Evolutionary conservation across 2,113 vertebrate species (phyloP), one percentile per base, ranked within the genome.

Genomic region (Erinaceus europaeus): DNA sequence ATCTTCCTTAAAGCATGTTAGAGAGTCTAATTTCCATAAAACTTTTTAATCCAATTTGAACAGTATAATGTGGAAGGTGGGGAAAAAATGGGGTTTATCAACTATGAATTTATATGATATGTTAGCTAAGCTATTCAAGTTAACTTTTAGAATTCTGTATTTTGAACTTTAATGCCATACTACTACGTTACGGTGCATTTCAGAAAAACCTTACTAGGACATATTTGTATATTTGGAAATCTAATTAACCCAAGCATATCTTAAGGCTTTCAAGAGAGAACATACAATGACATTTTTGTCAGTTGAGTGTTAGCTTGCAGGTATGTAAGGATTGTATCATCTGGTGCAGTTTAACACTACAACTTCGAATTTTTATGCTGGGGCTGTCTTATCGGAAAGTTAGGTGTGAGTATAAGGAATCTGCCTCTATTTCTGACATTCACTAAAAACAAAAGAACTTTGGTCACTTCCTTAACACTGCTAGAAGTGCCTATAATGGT

Each of bases 191-290:
- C 89, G 53, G 78, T 89, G 50, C 71, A 88, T 90, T 93, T 95
- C 92, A 92, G 84, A 92, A 93, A 94, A 94, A 76, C 62, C 90
- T 95, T 78, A 78, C 90, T 85, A 90, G 76, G 92, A 86, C 71
- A 83, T 89, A 95, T 94, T 93, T 95, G 92, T 85, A 94, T 95
- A 95, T 93, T 95, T 95, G 88, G 90, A 94, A 95, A 95, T 92
- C 90, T 95, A 94, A 94, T 95, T 94, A 95, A 93, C 85, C 78
- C 65, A 94, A 92, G 85, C 90, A 89, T 95, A 93, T 93, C 88
- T 94, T 93, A 89, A 92, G 68, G 71, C 88, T 91, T 93, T 91
- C 74, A 92, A 92, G 82, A 94, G 55, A 90, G 85, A 94, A 91
- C 77, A 84, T 59, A 95, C 80, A 95, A 91, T 93, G 93, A 94